Evolutionary conservation across 2,888 invertebrate species (phyloP).

Genomic region (Baccha elongata): DNA sequence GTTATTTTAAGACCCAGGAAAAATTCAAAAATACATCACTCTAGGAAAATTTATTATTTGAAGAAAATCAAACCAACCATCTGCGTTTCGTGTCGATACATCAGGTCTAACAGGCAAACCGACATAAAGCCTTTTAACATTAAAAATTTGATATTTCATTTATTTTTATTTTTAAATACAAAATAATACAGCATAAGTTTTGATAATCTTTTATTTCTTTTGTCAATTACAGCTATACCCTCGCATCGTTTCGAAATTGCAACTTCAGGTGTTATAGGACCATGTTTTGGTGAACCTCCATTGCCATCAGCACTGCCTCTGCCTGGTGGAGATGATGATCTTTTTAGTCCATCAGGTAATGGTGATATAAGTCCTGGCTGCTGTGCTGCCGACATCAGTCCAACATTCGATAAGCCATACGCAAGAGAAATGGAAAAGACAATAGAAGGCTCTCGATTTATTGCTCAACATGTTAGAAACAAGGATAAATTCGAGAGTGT

Average conservation of each 20-base stretch:
- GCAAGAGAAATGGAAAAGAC: constrained; percentile 95
- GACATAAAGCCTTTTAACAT: too few relatives aligned
- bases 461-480: constrained; percentile 97
- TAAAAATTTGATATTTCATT: too few relatives aligned
- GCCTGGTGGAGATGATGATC: constrained; percentile 91
- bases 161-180: too few relatives aligned
- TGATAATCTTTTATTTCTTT: too few relatives aligned
- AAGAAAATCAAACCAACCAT: too few relatives aligned
- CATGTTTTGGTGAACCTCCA: constrained; percentile 86
- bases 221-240: constrained; percentile 81
- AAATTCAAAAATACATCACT: too few relatives aligned
- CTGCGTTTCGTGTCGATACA: too few relatives aligned
- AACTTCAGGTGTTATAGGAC: constrained; percentile 86
- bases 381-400: constrained; percentile 86
- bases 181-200: too few relatives aligned
- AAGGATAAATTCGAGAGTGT: constrained; percentile 97
- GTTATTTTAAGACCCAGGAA: too few relatives aligned
- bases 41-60: too few relatives aligned
- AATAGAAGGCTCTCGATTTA: constrained; percentile 95
- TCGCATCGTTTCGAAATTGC: constrained; percentile 86
- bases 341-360: constrained; percentile 88
- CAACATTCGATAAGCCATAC: constrained; percentile 91
- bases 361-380: constrained; percentile 84
- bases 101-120: too few relatives aligned
- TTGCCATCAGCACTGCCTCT: constrained; percentile 87